Conservation (phyloP, 2,888 invertebrate species). For the Corbicula japonica region DNA sequence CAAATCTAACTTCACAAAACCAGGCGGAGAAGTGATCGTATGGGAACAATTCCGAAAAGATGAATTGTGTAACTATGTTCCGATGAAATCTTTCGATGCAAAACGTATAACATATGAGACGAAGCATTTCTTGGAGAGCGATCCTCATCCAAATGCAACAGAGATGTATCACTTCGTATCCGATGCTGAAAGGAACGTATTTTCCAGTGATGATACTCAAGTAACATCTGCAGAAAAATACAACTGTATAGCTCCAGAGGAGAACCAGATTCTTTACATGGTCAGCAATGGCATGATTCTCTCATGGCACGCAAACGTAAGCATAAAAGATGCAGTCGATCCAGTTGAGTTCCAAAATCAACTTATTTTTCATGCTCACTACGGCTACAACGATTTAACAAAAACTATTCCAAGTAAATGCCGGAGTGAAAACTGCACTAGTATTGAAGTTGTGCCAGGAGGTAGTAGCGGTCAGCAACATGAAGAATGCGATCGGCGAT, state of each 20-base stretch:
- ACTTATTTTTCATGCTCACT: constrained; percentile 11
- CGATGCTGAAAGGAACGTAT: constrained; percentile 24
- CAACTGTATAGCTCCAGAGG: constrained; percentile 17
- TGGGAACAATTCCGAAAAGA: constrained; percentile 8
- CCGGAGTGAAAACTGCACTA: not conserved
- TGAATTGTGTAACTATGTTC: constrained; percentile 26
- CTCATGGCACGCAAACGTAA: constrained; percentile 1
- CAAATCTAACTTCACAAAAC: not conserved
- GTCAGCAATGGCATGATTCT: constrained; percentile 19
- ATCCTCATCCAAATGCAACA: constrained; percentile 13
- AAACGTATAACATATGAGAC: constrained; percentile 19
- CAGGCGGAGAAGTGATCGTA: constrained; percentile 27
- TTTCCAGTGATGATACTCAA: constrained; percentile 23
- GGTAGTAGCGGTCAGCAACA: not conserved
- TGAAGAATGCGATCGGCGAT: too few relatives aligned
- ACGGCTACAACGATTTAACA: constrained; percentile 10
- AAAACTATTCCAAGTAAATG: not conserved
- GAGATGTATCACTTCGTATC: constrained; percentile 37
- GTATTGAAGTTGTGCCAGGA: too few relatives aligned
- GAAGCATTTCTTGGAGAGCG: constrained; percentile 18
- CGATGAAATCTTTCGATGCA: constrained; percentile 6
- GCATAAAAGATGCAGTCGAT: constrained; percentile 7
- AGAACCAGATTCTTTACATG: constrained; percentile 6
- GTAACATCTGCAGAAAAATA: not conserved
- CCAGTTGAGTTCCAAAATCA: not conserved